phyloP scores from a whole-genome alignment of 2,113 vertebrate genomes.

The Girardinichthys multiradiatus region DNA sequence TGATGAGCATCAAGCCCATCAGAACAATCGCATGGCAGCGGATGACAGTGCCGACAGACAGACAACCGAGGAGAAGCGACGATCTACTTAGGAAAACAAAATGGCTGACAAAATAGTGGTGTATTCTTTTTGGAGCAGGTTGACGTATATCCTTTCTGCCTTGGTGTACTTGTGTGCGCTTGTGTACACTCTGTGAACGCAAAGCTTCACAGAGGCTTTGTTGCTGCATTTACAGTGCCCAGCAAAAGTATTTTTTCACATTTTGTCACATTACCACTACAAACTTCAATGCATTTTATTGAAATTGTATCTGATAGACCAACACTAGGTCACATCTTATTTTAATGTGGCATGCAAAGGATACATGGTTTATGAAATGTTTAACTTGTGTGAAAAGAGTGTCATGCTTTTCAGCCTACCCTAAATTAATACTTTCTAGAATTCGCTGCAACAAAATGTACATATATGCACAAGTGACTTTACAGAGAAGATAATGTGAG shows the following conservation, averaged over 20 bases:
- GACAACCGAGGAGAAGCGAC: conserved; percentile 71
- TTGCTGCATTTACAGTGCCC: neutral
- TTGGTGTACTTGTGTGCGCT: conserved; percentile 5
- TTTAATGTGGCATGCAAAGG: no score
- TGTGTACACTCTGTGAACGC: conserved; percentile 8
- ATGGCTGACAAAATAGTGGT: conserved; percentile 71
- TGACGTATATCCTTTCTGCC: conserved; percentile 51
- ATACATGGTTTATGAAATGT: no score
- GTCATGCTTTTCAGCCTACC: neutral
- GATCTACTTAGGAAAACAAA: conserved; percentile 75
- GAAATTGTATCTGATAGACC: neutral
- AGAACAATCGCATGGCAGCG: conserved; percentile 90
- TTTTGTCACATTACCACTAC: no score
- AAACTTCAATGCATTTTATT: no score
- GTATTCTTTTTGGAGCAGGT: conserved; percentile 43
- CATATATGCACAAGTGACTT: no score
- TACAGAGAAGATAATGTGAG: no score
- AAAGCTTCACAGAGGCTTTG: conserved; percentile 7
- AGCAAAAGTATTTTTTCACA: neutral
- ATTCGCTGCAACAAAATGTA: no score
- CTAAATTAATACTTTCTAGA: neutral
- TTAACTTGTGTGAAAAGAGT: neutral
- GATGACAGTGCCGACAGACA: conserved; percentile 83
- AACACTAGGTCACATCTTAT: neutral
- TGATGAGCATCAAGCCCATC: conserved; percentile 94